These are phyloP conservation scores for Onychostoma macrolepis DNA, from an alignment of 2,113 vertebrate species.

Conservation along the genomic window DNA sequence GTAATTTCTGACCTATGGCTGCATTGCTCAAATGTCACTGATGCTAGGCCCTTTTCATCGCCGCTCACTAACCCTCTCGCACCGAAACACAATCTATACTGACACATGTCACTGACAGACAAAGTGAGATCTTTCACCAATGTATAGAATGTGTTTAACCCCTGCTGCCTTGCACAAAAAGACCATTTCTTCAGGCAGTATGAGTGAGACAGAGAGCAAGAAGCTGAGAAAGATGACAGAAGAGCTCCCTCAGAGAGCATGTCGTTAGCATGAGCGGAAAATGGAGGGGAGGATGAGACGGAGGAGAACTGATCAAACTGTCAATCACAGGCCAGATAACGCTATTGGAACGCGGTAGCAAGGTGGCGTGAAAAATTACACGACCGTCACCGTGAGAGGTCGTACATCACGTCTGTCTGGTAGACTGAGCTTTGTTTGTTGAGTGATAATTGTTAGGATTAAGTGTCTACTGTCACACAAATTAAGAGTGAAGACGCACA, in stretches of 20 bases:
- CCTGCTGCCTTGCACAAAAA: constrained; percentile 17
- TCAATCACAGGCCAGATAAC: constrained; percentile 33
- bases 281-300: constrained; percentile 16
- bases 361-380: constrained; percentile 1
- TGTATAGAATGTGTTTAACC: constrained; percentile 23
- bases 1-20: neutral
- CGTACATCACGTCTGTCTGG: constrained; percentile 2
- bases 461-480: neutral
- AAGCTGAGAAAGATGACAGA: constrained; percentile 11
- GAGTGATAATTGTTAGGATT: constrained; percentile 30
- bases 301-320: constrained; percentile 35
- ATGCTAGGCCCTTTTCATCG: neutral
- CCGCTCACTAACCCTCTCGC: neutral
- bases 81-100: constrained; percentile 18
- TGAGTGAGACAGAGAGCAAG: constrained; percentile 1
- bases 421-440: constrained; percentile 11
- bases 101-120: constrained; percentile 2
- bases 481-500: neutral
- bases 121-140: neutral
- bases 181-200: neutral
- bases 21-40: neutral
- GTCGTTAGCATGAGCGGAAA: constrained; percentile 23
- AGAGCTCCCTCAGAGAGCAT: constrained; percentile 9
- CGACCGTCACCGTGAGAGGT: neutral
- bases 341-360: neutral